These are phyloP conservation scores for Natator depressus DNA, from an alignment of 2,113 vertebrate genomes.

Conservation along the genomic window DNA sequence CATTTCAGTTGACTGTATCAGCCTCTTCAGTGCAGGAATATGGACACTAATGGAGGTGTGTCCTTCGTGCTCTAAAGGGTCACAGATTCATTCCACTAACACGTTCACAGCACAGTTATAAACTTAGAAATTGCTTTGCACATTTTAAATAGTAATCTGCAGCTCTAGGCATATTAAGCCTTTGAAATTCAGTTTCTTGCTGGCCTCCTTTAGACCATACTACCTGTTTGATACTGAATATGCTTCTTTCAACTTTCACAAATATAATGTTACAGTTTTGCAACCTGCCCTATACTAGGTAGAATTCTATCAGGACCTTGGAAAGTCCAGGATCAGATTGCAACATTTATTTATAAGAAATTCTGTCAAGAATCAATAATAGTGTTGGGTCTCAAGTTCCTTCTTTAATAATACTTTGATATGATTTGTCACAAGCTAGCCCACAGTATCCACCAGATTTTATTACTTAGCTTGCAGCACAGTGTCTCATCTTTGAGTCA, in stretches of 20 bases:
- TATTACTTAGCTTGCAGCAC: slow-evolving; percentile 91
- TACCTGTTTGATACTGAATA: slow-evolving; percentile 73
- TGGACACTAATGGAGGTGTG: slow-evolving; percentile 90
- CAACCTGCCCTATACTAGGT: slow-evolving; percentile 81
- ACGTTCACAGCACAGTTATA: slow-evolving; percentile 73
- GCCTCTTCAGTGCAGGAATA: slow-evolving; percentile 81
- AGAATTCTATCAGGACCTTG: slow-evolving; percentile 85
- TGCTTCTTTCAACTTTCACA: slow-evolving; percentile 76
- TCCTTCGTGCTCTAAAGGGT: slow-evolving; percentile 82
- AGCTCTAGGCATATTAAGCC: slow-evolving; percentile 57
- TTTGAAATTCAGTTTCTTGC: slow-evolving; percentile 73
- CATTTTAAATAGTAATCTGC: slow-evolving; percentile 72
- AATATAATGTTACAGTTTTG: slow-evolving; percentile 82
- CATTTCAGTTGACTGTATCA: slow-evolving; percentile 86
- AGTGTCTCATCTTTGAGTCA: slow-evolving; percentile 90
- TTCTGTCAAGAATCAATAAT: slow-evolving; percentile 95
- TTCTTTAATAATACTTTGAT: slow-evolving; percentile 96
- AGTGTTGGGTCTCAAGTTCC: slow-evolving; percentile 89
- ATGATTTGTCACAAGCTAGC: slow-evolving; percentile 93
- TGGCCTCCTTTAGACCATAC: slow-evolving; percentile 78
- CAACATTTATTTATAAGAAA: slow-evolving; percentile 91
- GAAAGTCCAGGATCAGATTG: slow-evolving; percentile 87
- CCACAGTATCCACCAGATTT: slow-evolving; percentile 87
- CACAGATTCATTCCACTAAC: slow-evolving; percentile 81
- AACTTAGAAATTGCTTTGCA: slow-evolving; percentile 67